phyloP scores from a whole-genome alignment of 1,140 invertebrate species.

The silkworm (Bombyx mori) region DNA sequence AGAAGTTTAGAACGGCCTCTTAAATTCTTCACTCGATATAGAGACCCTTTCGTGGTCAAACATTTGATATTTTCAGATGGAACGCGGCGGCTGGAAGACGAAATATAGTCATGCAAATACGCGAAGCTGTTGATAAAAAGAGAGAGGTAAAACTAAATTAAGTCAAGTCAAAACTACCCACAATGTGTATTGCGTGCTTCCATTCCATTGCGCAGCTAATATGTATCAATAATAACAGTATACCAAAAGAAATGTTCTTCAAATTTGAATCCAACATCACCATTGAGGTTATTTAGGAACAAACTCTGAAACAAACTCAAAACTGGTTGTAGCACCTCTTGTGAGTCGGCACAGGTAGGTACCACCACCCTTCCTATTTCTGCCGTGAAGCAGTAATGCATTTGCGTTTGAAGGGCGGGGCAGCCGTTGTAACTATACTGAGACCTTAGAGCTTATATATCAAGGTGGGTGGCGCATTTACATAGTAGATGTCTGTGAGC shows the following conservation, averaged over 20 bases:
- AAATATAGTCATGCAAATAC: slow-evolving; percentile 81
- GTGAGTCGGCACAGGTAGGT: too few relatives aligned
- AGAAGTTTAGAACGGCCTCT: too few relatives aligned
- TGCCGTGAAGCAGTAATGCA: too few relatives aligned
- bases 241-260: background rate
- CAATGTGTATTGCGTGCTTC: background rate
- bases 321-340: too few relatives aligned
- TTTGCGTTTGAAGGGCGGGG: too few relatives aligned
- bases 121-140: slow-evolving; percentile 76
- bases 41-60: background rate
- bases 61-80: slow-evolving; percentile 74
- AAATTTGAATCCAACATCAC: background rate
- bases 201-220: background rate
- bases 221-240: background rate
- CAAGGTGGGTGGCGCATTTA: too few relatives aligned
- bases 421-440: too few relatives aligned
- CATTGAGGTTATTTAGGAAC: background rate
- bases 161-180: background rate
- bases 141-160: slow-evolving; percentile 56
- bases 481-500: too few relatives aligned
- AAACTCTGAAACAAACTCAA: background rate
- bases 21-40: too few relatives aligned
- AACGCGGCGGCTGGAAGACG: slow-evolving; percentile 78
- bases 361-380: too few relatives aligned
- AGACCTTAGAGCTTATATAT: too few relatives aligned